These are phyloP conservation scores for Portunus trituberculatus DNA, from an alignment of 1,140 invertebrate genomes.

Conservation along the genomic window DNA sequence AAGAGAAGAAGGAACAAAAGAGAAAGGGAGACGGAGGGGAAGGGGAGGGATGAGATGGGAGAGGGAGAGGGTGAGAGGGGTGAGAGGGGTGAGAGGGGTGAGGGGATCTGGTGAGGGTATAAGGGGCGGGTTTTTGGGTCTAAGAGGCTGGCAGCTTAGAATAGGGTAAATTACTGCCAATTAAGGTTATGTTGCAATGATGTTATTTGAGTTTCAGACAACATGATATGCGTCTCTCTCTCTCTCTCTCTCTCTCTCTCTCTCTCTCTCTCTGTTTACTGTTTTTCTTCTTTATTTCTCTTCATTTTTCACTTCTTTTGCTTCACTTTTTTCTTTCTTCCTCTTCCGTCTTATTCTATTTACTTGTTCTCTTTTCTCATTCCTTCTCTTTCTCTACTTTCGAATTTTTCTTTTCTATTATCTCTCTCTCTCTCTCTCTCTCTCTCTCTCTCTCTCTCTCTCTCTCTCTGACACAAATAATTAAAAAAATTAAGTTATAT, in stretches of 20 bases:
- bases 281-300: not conserved
- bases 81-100: not conserved
- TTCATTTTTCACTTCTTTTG: not conserved
- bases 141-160: not conserved
- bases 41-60: not conserved
- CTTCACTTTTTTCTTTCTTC: not conserved
- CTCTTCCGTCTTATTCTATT: not conserved
- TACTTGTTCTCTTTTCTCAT: not conserved
- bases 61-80: not conserved
- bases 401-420: not conserved
- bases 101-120: not conserved
- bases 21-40: not conserved
- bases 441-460: not conserved
- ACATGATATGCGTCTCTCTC: not conserved
- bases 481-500: no score
- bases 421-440: not conserved
- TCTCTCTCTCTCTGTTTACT: not conserved
- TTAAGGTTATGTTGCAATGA: not conserved
- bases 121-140: not conserved
- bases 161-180: not conserved
- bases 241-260: constrained; percentile 18
- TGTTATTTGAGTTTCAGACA: not conserved
- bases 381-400: not conserved
- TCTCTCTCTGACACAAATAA: not conserved
- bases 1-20: constrained; percentile 36